These are phyloP conservation scores for Cynoglossus semilaevis DNA, from an alignment of 2,113 vertebrate genomes.

Conservation along the genomic window DNA sequence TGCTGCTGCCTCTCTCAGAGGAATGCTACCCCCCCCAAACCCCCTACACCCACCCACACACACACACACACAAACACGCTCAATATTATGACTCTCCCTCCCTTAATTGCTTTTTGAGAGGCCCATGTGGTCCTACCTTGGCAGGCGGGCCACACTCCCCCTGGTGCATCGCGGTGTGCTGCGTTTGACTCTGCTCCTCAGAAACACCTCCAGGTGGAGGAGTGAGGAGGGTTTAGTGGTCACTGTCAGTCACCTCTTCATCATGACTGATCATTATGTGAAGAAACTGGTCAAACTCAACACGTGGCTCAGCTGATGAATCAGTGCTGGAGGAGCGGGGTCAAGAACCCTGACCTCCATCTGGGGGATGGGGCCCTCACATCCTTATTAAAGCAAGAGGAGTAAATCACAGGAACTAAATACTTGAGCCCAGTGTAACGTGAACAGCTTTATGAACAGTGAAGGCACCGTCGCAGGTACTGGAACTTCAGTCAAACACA, in stretches of 20 bases:
- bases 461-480: conserved; percentile 12
- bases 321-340: conserved; percentile 51
- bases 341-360: conserved; percentile 61
- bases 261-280: conserved; percentile 34
- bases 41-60: no score
- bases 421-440: conserved; percentile 48
- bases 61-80: conserved; percentile 9
- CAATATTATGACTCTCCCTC: conserved; percentile 69
- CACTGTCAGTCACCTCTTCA: conserved; percentile 23
- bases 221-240: conserved; percentile 19
- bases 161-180: conserved; percentile 53
- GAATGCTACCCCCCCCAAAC: conserved; percentile 55
- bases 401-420: conserved; percentile 68
- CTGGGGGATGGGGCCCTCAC: conserved; percentile 55
- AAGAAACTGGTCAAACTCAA: conserved; percentile 12
- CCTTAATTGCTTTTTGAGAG: conserved; percentile 75
- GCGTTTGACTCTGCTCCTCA: conserved; percentile 27
- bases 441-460: conserved; percentile 33
- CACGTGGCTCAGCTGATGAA: conserved; percentile 57
- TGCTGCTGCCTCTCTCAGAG: conserved; percentile 68
- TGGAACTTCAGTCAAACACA: neutral
- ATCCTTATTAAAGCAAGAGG: conserved; percentile 59
- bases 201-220: conserved; percentile 31
- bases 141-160: conserved; percentile 53
- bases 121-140: conserved; percentile 62